phyloP scores from a whole-genome alignment of 1,140 invertebrate genomes.

The Brachionus angularis region DNA sequence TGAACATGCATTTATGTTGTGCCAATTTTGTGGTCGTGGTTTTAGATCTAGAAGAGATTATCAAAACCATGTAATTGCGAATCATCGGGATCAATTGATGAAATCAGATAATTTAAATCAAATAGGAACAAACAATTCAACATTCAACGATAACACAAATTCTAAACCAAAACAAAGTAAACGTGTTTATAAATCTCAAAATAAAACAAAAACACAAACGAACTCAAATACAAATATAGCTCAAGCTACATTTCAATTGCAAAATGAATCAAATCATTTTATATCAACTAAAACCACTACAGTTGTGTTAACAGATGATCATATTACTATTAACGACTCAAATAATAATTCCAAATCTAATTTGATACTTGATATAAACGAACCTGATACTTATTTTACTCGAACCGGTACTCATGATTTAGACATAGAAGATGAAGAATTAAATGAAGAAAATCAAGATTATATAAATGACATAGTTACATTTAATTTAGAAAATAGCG shows the following conservation, averaged over 20 bases:
- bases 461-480: not conserved
- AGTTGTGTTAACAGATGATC: no score
- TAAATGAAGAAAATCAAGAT: not conserved
- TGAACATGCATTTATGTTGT: conserved; percentile 42
- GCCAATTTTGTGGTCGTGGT: conserved; percentile 42
- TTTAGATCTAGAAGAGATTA: conserved; percentile 37
- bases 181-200: no score
- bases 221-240: no score
- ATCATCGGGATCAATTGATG: conserved; percentile 39
- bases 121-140: not conserved
- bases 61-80: conserved; percentile 43
- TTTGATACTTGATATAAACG: not conserved
- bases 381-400: not conserved
- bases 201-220: no score
- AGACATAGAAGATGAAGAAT: not conserved
- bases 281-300: no score
- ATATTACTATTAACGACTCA: not conserved
- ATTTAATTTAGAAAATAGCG: not conserved
- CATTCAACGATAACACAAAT: no score
- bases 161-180: not conserved
- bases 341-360: not conserved
- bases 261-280: no score
- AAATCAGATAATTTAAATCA: not conserved
- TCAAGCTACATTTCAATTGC: no score
- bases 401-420: not conserved